Conservation (phyloP, 1,140 invertebrate genomes). For the Hyles euphorbiae region DNA sequence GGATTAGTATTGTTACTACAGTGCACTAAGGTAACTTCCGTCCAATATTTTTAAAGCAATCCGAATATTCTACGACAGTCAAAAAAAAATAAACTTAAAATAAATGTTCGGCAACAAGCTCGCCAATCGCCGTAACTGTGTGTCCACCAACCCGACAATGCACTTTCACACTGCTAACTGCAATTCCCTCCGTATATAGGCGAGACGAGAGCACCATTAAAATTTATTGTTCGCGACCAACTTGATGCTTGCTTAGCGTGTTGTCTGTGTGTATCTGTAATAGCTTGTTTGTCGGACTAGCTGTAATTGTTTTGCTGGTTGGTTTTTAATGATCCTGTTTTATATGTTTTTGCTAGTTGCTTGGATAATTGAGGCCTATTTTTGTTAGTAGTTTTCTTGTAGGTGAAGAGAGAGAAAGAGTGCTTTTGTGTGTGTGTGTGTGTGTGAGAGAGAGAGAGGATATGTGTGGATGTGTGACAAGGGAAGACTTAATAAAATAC, state of each 20-base stretch:
- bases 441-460: too few species aligned
- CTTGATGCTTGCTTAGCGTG: conserved; percentile 5
- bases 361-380: neutral
- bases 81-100: too few species aligned
- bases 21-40: too few species aligned
- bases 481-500: too few species aligned
- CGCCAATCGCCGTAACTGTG: neutral
- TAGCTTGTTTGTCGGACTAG: too few species aligned
- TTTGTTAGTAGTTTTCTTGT: neutral
- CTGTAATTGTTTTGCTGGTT: neutral
- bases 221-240: conserved; percentile 15
- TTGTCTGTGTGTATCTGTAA: too few species aligned
- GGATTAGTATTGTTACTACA: too few species aligned
- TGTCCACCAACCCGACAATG: conserved; percentile 6
- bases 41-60: too few species aligned
- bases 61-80: too few species aligned
- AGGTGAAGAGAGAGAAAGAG: too few species aligned
- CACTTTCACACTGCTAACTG: conserved; percentile 8
- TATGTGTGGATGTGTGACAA: too few species aligned
- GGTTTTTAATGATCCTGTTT: neutral
- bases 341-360: neutral
- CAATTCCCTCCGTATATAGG: conserved; percentile 6
- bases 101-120: neutral
- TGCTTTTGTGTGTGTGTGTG: too few species aligned
- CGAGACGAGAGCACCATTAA: conserved; percentile 11